Conservation (phyloP, 1,140 invertebrate species). For the Caenorhabditis inopinata region DNA sequence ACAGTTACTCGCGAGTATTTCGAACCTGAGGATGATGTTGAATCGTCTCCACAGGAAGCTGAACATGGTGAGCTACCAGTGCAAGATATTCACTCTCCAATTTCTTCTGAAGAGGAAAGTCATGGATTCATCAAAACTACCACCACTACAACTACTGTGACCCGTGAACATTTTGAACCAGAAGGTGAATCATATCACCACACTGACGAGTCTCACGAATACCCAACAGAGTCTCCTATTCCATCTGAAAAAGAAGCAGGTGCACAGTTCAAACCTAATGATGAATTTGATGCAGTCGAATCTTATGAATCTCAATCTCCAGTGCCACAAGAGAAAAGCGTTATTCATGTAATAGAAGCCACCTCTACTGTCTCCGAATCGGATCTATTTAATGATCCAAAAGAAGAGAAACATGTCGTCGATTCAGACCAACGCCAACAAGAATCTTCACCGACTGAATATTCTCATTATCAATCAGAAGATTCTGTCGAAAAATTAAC, state of each 20-base stretch:
- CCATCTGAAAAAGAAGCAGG: background rate
- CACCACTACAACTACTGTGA: background rate
- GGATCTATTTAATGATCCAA: background rate
- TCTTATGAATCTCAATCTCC: background rate
- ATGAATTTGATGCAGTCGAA: too few species aligned
- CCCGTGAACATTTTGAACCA: background rate
- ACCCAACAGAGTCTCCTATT: background rate
- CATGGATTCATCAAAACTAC: background rate
- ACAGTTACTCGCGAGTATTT: background rate
- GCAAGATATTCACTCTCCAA: background rate
- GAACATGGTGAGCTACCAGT: too few species aligned
- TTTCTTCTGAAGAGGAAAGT: background rate
- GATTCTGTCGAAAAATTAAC: background rate
- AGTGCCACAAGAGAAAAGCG: background rate
- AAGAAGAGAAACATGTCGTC: background rate
- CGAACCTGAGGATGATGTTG: background rate
- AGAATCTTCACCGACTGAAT: background rate
- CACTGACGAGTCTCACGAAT: background rate
- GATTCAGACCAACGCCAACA: background rate
- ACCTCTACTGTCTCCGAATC: background rate
- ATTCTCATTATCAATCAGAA: conserved; percentile 16
- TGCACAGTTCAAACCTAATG: background rate
- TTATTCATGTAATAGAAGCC: background rate
- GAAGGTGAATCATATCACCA: conserved; percentile 16
- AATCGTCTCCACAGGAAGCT: too few species aligned